Percentiles rank a stretch among this genome's conserved stretches.
Evolutionary conservation across 2,888 invertebrate genomes (phyloP).

Genomic region (Ptilodon capucinus): DNA sequence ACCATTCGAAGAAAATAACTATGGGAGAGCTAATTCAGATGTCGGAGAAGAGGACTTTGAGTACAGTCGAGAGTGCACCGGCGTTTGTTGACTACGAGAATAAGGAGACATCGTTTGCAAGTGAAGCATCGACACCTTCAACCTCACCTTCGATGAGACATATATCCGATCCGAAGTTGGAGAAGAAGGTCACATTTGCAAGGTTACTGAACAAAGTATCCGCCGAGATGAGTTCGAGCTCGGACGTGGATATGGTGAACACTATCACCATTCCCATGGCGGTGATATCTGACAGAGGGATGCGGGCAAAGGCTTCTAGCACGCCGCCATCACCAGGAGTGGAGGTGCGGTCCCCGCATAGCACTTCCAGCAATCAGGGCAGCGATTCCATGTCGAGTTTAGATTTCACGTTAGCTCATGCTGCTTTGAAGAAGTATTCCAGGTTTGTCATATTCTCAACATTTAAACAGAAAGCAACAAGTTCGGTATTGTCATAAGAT

Average conservation of each 20-base stretch:
- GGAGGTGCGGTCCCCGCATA: constrained; percentile 84
- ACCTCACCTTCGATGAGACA: constrained; percentile 82
- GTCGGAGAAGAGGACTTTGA: constrained; percentile 83
- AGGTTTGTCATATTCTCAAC: constrained; percentile 46
- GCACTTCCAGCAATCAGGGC: constrained; percentile 89
- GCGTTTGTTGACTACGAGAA: constrained; percentile 76
- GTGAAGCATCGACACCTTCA: constrained; percentile 75
- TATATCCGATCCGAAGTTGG: constrained; percentile 86
- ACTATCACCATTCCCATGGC: constrained; percentile 78
- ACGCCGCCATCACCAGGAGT: constrained; percentile 86
- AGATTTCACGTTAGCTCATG: constrained; percentile 84
- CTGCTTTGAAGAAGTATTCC: constrained; percentile 82
- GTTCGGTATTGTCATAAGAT: no score
- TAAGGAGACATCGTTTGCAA: constrained; percentile 84
- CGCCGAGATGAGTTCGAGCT: constrained; percentile 90
- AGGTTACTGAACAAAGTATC: constrained; percentile 88
- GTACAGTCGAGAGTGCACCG: constrained; percentile 74
- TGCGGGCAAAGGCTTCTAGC: constrained; percentile 71
- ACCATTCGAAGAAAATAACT: constrained; percentile 84
- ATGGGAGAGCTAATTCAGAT: constrained; percentile 89
- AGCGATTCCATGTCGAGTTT: constrained; percentile 90
- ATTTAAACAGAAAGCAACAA: no score
- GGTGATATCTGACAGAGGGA: constrained; percentile 65
- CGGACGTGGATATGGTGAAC: constrained; percentile 85
- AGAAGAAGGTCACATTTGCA: constrained; percentile 91